phyloP scores from a whole-genome alignment of 2,888 invertebrate species.

The Drosophila formosana region DNA sequence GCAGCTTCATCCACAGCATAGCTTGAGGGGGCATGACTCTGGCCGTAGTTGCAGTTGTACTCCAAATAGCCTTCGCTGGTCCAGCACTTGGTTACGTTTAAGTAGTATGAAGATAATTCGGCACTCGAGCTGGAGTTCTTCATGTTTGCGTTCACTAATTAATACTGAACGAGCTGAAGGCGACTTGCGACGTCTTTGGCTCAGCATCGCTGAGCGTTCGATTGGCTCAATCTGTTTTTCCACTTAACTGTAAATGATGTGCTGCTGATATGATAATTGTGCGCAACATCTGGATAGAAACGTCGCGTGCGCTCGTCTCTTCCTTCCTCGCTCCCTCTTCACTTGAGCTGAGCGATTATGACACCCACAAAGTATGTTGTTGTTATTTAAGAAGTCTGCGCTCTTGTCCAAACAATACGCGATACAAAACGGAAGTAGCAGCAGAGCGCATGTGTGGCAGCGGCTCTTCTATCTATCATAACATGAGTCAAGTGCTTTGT shows the following conservation, averaged over 20 bases:
- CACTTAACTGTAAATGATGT: slow-evolving; percentile 76
- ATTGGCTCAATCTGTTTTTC: slow-evolving; percentile 69
- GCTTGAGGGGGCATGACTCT: background rate
- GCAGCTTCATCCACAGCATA: slow-evolving; percentile 17
- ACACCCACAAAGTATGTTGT: slow-evolving; percentile 64
- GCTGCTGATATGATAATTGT: slow-evolving; percentile 79
- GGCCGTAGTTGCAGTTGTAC: slow-evolving; percentile 37
- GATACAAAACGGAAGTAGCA: slow-evolving; percentile 64
- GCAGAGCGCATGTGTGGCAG: slow-evolving; percentile 39
- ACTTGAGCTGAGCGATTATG: slow-evolving; percentile 57
- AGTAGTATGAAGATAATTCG: slow-evolving; percentile 34
- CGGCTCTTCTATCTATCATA: slow-evolving; percentile 9
- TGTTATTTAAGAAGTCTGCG: slow-evolving; percentile 47
- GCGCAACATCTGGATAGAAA: slow-evolving; percentile 70
- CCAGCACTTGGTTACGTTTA: slow-evolving; percentile 43
- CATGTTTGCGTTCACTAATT: slow-evolving; percentile 47
- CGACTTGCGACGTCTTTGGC: slow-evolving; percentile 29
- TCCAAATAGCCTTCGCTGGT: slow-evolving; percentile 38
- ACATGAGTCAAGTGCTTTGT: slow-evolving; percentile 78
- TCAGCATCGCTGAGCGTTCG: slow-evolving; percentile 29
- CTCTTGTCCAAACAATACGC: slow-evolving; percentile 67
- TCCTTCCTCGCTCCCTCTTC: background rate
- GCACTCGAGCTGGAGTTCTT: slow-evolving; percentile 34
- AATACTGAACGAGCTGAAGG: slow-evolving; percentile 60
- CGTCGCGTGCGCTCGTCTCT: slow-evolving; percentile 61